Evolutionary conservation across 2,113 vertebrate genomes (phyloP), one percentile per base, ranked within the genome.

Genomic region (Pteronura brasiliensis): DNA sequence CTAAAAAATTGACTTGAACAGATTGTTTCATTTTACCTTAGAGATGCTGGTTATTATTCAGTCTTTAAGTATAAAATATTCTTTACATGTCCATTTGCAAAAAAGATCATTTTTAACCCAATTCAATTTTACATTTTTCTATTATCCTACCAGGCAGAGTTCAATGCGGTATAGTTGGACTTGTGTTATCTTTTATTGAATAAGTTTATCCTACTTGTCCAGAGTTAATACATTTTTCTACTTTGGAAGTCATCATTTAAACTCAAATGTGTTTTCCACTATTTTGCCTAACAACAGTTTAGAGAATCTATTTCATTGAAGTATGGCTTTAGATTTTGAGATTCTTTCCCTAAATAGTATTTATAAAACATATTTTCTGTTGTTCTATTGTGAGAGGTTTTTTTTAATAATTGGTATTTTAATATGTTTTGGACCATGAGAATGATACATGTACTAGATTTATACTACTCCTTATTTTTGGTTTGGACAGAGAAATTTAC

Each of bases 251-350:
- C 52, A 93, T 92, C 97, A 49, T 83, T 98, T 95, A 98, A 96
- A 89, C 80, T 93, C 95, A 57, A 97, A 89, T 95, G 31, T 74
- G 15, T 88, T 98, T 97, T 95, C 89, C 42, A 59, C 93, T 97
- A 93, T 76, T 97, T 97, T 97, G 61, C 76, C 91, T 96, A 97
- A 7, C 14, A 49, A 91, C 71, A 88, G 6, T 97, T 96, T 97
- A 94, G 86, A 97, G 88, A 81, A 55, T 49, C 34, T 89, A 31
- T 98, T 57, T 69, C 69, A 31, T 90, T 97, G 96, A 88, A 97
- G 39, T 97, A 71, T 93, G 49, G 93, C 44, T 92, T 97, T 36
- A n/a, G 52, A 80, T 95, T 98, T 96, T 82, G 76, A 97, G 93
- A 92, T 81, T 98, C 96, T 77, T 97, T 97, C 71, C 34, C 63